phyloP scores from a whole-genome alignment of 1,140 invertebrate species.

The Rhagoletis pomonella region DNA sequence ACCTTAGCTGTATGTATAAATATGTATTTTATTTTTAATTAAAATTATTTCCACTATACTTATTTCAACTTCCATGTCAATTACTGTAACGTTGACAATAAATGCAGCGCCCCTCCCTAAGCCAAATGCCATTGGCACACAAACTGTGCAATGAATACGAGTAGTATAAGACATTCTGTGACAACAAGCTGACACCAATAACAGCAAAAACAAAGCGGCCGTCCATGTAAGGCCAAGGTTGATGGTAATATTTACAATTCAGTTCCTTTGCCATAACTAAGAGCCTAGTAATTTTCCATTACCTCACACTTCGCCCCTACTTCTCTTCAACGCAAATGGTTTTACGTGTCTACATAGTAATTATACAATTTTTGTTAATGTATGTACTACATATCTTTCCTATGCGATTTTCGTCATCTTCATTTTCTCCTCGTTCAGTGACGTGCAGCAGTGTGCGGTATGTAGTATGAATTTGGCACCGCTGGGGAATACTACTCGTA shows the following conservation, averaged over 20 bases:
- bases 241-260: not conserved
- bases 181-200: not conserved
- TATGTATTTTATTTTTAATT: no score
- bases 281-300: conserved; percentile 16
- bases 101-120: not conserved
- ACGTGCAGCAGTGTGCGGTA: not conserved
- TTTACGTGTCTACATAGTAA: conserved; percentile 24
- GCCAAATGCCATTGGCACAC: not conserved
- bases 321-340: not conserved
- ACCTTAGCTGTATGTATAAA: no score
- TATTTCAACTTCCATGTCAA: conserved; percentile 28
- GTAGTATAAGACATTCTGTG: not conserved
- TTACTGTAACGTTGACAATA: conserved; percentile 28
- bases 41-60: not conserved
- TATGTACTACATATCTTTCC: not conserved
- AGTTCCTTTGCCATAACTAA: conserved; percentile 29
- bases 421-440: not conserved
- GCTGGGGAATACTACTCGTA: no score
- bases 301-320: not conserved
- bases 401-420: not conserved
- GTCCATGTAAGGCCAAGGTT: conserved; percentile 36
- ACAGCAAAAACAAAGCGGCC: conserved; percentile 1
- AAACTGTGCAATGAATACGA: not conserved
- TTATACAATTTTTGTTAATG: conserved; percentile 29
- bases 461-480: no score